phyloP scores from a whole-genome alignment of 2,888 invertebrate genomes.

The Octodonta nipae region DNA sequence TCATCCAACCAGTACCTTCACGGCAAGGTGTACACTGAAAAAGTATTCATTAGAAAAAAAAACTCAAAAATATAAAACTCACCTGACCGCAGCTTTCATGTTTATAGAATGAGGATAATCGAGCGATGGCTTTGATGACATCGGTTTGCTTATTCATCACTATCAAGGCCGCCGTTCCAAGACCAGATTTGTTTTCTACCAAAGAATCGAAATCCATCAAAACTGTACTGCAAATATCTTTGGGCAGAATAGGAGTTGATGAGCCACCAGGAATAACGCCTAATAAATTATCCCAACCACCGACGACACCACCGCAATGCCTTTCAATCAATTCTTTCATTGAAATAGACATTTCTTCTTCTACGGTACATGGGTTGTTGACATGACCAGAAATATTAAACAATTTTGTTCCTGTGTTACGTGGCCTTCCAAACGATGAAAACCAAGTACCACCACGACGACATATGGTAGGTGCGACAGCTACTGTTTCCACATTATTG shows the following conservation, averaged over 20 bases:
- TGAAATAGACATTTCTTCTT: constrained; percentile 98
- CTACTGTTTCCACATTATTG: constrained; percentile 96
- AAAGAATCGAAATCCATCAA: constrained; percentile 97
- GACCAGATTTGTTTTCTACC: constrained; percentile 82
- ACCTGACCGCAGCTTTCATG: constrained; percentile 99
- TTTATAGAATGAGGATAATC: constrained; percentile 94
- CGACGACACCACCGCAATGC: constrained; percentile 90
- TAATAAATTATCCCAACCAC: constrained; percentile 97
- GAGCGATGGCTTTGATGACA: constrained; percentile 89
- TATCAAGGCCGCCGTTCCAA: constrained; percentile 96
- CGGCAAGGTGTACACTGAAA: constrained; percentile 99
- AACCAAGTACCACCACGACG: constrained; percentile 95
- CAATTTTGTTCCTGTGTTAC: constrained; percentile 94
- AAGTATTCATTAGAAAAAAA: too few relatives aligned
- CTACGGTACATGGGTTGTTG: constrained; percentile 93
- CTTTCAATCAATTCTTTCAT: constrained; percentile 87
- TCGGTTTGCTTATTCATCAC: constrained; percentile 98
- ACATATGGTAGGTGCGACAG: constrained; percentile 90
- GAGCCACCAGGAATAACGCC: constrained; percentile 98
- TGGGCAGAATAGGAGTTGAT: constrained; percentile 93
- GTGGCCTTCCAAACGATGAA: constrained; percentile 83
- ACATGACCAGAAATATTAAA: constrained; percentile 98
- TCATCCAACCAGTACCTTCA: constrained; percentile 56
- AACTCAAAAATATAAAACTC: too few relatives aligned
- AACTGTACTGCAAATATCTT: constrained; percentile 81